Base-by-base conservation (phyloP, 2,113 vertebrate genomes). In the Oenanthe oenanthe region DNA sequence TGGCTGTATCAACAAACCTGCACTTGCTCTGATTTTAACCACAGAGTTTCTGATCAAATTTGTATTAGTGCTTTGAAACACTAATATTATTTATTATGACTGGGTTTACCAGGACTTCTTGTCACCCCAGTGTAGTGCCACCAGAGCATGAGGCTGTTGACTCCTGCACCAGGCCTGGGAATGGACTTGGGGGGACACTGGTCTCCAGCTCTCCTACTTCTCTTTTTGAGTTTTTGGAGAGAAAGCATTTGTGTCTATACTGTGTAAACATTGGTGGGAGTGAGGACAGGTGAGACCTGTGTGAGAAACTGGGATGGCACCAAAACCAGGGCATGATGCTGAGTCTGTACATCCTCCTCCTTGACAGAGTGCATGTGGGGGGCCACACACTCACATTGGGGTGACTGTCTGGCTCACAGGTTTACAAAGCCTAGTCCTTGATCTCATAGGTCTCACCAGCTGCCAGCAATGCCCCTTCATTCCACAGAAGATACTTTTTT, bases 141-240 rank as follows among this genome's bases (percentile, higher is more conserved):
- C 47, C 48, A 61, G 17, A 34, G 15, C 13, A 1, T 0, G 5
- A n/a, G 32, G 40, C 34, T 79, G 4, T 29, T 75, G 54, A 20
- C 6, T 9, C 8, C 17, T 31, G 21, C 54, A 45, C 51, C 17
- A 10, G 13, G 25, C 4, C 40, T 10, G 4, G 24, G 17, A 47
- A 51, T 0, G 2, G 16, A 17, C 9, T 2, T 1, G 1, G 5
- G 13, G 7, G 19, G 4, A 5, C 29, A 20, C 7, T 34, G 71
- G 9, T 24, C 32, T 43, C 28, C 31, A 42, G 6, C 34, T 79
- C 11, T 16, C 34, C 13, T 62, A 19, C 34, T 72, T 67, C 74
- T 58, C 38, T 47, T 22, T 68, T 9, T 14, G 26, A 54, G 20
- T 18, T 48, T 79, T 75, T 61, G 57, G n/a, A 82, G 43, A 40